Conservation (phyloP, 1,140 invertebrate genomes). For the Neotoxoptera formosana region DNA sequence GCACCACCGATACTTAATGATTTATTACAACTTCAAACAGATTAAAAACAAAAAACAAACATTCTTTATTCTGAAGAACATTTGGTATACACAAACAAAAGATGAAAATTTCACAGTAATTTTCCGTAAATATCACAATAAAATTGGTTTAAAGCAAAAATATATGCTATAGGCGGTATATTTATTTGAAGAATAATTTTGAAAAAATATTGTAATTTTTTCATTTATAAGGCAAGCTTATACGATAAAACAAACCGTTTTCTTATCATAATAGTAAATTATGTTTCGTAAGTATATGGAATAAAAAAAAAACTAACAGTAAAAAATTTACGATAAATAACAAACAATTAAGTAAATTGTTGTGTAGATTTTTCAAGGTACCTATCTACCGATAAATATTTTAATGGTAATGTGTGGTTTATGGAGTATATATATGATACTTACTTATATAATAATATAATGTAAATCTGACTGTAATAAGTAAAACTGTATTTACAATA, state of each 20-base stretch:
- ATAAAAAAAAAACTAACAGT: conserved; percentile 23
- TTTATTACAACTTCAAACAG: neutral
- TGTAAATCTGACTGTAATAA: neutral
- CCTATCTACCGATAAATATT: neutral
- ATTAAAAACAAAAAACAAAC: conserved; percentile 46
- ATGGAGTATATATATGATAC: neutral
- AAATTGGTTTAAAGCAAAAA: conserved; percentile 33
- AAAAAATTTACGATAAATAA: conserved; percentile 5
- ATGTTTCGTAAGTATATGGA: neutral
- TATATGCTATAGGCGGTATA: neutral
- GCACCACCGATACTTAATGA: neutral
- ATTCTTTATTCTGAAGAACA: conserved; percentile 44
- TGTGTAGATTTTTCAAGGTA: neutral
- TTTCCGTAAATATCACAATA: conserved; percentile 56
- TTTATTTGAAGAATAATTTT: conserved; percentile 7
- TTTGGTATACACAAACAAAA: conserved; percentile 46
- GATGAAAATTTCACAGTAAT: conserved; percentile 20
- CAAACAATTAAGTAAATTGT: conserved; percentile 17
- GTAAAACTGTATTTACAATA: conserved; percentile 10
- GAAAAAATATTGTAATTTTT: conserved; percentile 36
- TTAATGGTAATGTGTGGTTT: conserved; percentile 35
- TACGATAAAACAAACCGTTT: neutral
- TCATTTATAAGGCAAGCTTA: conserved; percentile 33
- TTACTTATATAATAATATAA: neutral
- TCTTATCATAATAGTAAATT: conserved; percentile 22